Base-by-base conservation (phyloP, 2,113 vertebrate genomes). In the Heterotis niloticus region DNA sequence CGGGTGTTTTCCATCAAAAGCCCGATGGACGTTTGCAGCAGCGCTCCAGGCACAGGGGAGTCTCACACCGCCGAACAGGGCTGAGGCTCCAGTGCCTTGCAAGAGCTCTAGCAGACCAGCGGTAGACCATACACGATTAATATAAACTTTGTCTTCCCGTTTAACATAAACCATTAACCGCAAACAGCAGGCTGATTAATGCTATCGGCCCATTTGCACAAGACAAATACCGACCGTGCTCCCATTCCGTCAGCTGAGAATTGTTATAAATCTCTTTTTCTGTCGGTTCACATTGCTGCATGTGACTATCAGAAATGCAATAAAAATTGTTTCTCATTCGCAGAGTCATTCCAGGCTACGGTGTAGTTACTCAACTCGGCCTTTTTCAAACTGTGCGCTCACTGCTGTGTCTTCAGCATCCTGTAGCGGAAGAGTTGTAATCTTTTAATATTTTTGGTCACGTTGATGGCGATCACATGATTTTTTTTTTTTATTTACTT, bases 1-100 rank as follows among this genome's bases (percentile, higher is more conserved):
- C 52, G 12, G 64, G 44, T 79, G 54, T 71, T 71, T 78, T 62
- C 54, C 28, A 60, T 62, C 66, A 62, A 62, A 77, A 62, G 17
- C n/a, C 59, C 20, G 1, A 20, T 17, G 16, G 75, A 18, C 11
- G 11, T 77, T 65, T 10, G 9, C 52, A 26, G 76, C 20, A 59
- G 18, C 59, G 51, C 13, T 78, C 52, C 23, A 28, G 52, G 67
- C 29, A 62, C 67, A 44, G 20, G 11, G 26, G 74, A 62, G 56
- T 29, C 52, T 51, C 10, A 23, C 44, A 29, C 34, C 10, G 17
- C 9, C 26, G 28, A 28, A 29, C 20, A 62, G 14, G 14, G 28
- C 17, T 76, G 75, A 76, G 64, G 29, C 60, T 44, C 0, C 16
- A 29, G 51, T 12, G 20, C 54, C 17, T 13, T 1, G 26, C 26